phyloP scores from a whole-genome alignment of 2,113 vertebrate species.

The Periophthalmus modestus region DNA sequence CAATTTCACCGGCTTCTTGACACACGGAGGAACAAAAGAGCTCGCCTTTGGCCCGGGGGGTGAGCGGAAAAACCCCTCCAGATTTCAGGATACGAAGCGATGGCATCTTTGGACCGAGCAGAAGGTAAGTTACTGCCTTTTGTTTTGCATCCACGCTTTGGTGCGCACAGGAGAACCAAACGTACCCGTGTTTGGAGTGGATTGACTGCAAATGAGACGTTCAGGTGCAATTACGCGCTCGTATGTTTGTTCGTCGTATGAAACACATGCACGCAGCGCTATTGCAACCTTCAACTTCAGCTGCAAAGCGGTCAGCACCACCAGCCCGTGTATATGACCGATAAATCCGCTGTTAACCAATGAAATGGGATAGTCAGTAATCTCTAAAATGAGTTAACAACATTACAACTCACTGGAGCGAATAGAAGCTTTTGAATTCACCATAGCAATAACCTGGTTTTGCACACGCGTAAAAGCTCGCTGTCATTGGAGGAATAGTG shows the following conservation, averaged over 20 bases:
- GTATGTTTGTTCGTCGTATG: slow-evolving; percentile 48
- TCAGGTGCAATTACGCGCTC: slow-evolving; percentile 45
- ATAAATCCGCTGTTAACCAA: background rate
- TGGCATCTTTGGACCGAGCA: slow-evolving; percentile 68
- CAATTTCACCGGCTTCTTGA: slow-evolving; percentile 34
- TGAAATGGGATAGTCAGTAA: background rate
- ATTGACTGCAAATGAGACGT: slow-evolving; percentile 15
- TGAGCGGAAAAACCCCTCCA: slow-evolving; percentile 18
- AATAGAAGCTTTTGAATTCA: slow-evolving; percentile 3
- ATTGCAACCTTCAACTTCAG: slow-evolving; percentile 54
- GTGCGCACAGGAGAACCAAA: slow-evolving; percentile 19
- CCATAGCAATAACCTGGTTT: slow-evolving; percentile 10
- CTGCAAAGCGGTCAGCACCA: slow-evolving; percentile 23
- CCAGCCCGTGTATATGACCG: slow-evolving; percentile 11
- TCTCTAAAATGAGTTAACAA: background rate
- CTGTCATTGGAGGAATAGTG: slow-evolving; percentile 4
- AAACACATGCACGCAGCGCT: slow-evolving; percentile 18
- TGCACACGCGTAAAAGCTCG: background rate
- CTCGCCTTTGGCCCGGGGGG: slow-evolving; percentile 26
- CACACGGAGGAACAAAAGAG: slow-evolving; percentile 24
- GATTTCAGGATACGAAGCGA: slow-evolving; percentile 43
- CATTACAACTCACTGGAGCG: slow-evolving; percentile 1
- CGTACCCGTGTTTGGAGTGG: slow-evolving; percentile 51
- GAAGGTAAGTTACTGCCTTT: slow-evolving; percentile 66
- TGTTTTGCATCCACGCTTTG: slow-evolving; percentile 19